phyloP scores from a whole-genome alignment of 2,113 vertebrate species.

The Podarcis muralis region DNA sequence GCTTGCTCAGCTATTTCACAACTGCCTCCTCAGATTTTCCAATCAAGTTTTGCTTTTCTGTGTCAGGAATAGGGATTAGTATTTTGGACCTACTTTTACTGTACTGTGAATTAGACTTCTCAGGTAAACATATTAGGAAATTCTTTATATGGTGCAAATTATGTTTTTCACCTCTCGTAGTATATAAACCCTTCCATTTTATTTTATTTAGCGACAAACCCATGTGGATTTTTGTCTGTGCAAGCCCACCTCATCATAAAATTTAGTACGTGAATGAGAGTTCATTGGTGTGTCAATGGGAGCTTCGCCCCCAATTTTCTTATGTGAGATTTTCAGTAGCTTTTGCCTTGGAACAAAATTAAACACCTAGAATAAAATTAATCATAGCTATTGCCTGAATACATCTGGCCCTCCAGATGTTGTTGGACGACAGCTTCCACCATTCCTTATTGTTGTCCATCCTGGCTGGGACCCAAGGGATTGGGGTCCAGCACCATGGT shows the following conservation, averaged over 20 bases:
- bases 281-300: not conserved
- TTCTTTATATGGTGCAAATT: not conserved
- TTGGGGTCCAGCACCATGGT: too few relatives aligned
- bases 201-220: not conserved
- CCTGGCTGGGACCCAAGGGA: too few relatives aligned
- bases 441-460: too few relatives aligned
- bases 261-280: not conserved
- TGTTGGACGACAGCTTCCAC: too few relatives aligned
- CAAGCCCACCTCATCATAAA: not conserved
- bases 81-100: not conserved
- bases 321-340: not conserved
- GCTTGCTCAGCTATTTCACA: conserved; percentile 22
- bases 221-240: not conserved
- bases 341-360: not conserved
- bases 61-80: not conserved
- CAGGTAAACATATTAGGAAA: not conserved
- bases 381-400: not conserved
- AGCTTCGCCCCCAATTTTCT: not conserved
- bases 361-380: not conserved
- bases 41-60: not conserved
- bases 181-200: not conserved
- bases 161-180: not conserved
- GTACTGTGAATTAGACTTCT: not conserved
- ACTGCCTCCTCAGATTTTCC: not conserved
- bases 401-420: too few relatives aligned